A percentile compares a stretch with the other conserved stretches of the same genome.
These are phyloP conservation scores for Mesorhabditis sp. DNA, from an alignment of 2,888 invertebrate genomes.

Conservation along the genomic window DNA sequence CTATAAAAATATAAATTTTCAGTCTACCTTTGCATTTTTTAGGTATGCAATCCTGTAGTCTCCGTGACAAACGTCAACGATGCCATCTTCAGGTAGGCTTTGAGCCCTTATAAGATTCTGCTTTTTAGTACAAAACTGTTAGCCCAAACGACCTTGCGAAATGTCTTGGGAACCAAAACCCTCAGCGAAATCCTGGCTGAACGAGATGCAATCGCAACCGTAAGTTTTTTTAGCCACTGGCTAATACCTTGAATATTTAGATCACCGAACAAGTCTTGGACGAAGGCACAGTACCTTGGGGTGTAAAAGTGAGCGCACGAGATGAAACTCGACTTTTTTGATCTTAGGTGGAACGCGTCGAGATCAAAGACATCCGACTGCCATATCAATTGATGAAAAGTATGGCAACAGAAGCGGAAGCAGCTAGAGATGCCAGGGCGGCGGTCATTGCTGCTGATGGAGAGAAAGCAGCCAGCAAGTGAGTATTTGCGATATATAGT, in stretches of 20 bases:
- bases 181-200: background rate
- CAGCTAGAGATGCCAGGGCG: conserved; percentile 81
- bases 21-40: background rate
- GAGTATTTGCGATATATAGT: conserved; percentile 5
- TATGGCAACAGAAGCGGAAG: conserved; percentile 93
- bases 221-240: background rate
- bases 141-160: background rate
- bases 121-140: conserved; percentile 3
- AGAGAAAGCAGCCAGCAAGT: conserved; percentile 49
- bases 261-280: conserved; percentile 1
- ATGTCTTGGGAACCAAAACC: background rate
- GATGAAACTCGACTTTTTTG: background rate
- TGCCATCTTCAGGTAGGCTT: background rate
- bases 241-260: background rate
- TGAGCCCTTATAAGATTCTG: background rate
- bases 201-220: conserved; percentile 3
- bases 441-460: conserved; percentile 55
- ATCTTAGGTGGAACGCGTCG: conserved; percentile 51
- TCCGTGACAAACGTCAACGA: background rate
- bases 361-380: conserved; percentile 83
- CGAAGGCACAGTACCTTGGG: background rate
- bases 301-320: background rate
- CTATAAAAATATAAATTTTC: no score
- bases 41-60: conserved; percentile 1
- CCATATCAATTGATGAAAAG: conserved; percentile 86